Conservation (phyloP, 92 coral and sea anemone genomes). For the Epizoanthus rinbou region DNA sequence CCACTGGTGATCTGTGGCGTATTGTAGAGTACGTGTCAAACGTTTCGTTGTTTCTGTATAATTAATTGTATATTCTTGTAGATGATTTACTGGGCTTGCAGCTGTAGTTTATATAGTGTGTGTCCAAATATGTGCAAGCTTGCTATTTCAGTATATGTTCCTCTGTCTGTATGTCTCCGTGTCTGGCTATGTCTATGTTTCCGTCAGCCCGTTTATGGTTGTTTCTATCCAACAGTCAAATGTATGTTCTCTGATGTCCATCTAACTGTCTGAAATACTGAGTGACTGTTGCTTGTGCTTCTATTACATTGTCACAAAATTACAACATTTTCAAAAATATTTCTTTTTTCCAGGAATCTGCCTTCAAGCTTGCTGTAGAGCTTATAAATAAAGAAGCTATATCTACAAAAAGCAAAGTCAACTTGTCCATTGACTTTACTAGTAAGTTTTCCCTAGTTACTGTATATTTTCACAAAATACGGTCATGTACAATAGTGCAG, state of each 20-base stretch:
- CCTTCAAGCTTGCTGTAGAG: conserved; percentile 89
- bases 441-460: conserved; percentile 57
- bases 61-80: neutral
- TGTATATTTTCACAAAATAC: neutral
- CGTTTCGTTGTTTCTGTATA: too few relatives aligned
- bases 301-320: too few relatives aligned
- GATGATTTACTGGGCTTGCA: neutral
- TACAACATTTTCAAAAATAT: too few relatives aligned
- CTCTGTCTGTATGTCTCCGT: too few relatives aligned
- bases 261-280: too few relatives aligned
- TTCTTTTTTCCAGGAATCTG: conserved; percentile 80
- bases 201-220: neutral
- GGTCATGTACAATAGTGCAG: too few relatives aligned
- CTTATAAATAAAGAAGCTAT: conserved; percentile 77
- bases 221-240: neutral
- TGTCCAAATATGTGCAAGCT: too few relatives aligned
- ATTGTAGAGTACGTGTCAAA: too few relatives aligned
- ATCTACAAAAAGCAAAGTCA: conserved; percentile 70
- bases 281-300: too few relatives aligned
- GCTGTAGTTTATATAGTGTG: neutral
- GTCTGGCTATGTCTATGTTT: neutral
- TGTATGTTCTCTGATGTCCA: neutral
- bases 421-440: conserved; percentile 80
- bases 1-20: too few relatives aligned
- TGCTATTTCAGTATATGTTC: too few relatives aligned